Evolutionary conservation across 2,888 invertebrate genomes (phyloP).

Genomic region (Synanthedon vespiformis): DNA sequence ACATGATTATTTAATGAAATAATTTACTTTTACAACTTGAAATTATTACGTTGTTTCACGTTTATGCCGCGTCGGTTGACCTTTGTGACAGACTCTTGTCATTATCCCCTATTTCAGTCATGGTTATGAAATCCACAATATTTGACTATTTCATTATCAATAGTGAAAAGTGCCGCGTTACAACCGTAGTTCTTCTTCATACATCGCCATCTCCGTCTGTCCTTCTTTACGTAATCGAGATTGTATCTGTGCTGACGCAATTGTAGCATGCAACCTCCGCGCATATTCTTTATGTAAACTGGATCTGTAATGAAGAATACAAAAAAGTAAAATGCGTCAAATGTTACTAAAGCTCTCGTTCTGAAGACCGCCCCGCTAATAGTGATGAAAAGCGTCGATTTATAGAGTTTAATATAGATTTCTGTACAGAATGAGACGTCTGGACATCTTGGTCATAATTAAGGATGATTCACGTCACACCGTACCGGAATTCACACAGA

Average conservation of each 20-base stretch:
- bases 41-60: too few relatives aligned
- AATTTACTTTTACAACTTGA: too few relatives aligned
- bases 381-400: too few relatives aligned
- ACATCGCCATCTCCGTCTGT: slow-evolving; percentile 28
- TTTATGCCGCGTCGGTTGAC: too few relatives aligned
- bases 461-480: too few relatives aligned
- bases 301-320: not conserved
- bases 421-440: too few relatives aligned
- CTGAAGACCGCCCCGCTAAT: too few relatives aligned
- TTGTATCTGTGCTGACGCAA: slow-evolving; percentile 9
- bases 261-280: slow-evolving; percentile 14
- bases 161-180: slow-evolving; percentile 15
- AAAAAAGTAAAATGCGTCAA: not conserved
- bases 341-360: not conserved
- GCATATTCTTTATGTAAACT: not conserved
- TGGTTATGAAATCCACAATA: slow-evolving; percentile 12
- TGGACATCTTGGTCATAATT: too few relatives aligned
- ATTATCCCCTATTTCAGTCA: not conserved
- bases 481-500: too few relatives aligned
- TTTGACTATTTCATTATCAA: slow-evolving; percentile 13
- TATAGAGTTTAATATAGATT: too few relatives aligned
- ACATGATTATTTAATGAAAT: too few relatives aligned
- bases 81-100: too few relatives aligned
- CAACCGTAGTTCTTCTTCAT: slow-evolving; percentile 17
- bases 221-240: slow-evolving; percentile 11